Evolutionary conservation across 2,113 vertebrate species (phyloP).

Genomic region (Nibea coibor): DNA sequence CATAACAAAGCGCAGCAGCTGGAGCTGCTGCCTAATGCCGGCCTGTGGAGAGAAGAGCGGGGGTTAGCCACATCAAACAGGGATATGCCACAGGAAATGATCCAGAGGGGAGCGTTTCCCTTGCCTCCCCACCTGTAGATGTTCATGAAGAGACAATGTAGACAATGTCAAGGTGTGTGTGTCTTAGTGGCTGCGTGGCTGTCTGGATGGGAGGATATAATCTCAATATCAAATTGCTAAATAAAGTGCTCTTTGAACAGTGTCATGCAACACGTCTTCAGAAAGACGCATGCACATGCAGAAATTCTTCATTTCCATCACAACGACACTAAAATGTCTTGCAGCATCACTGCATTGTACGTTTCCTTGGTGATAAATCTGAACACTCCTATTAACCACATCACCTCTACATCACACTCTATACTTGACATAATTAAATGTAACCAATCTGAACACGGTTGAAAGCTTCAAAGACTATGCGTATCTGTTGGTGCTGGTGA

Average conservation of each 20-base stretch:
- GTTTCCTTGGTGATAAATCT: constrained; percentile 61
- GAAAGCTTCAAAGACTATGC: not conserved
- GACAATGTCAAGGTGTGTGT: constrained; percentile 40
- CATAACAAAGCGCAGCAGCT: constrained; percentile 71
- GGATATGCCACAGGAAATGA: constrained; percentile 71
- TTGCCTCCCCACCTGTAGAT: constrained; percentile 23
- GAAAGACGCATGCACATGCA: not conserved
- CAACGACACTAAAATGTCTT: not conserved
- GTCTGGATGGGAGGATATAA: not conserved
- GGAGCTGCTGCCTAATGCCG: constrained; percentile 64
- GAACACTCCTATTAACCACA: constrained; percentile 20
- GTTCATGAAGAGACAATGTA: constrained; percentile 43
- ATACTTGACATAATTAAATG: constrained; percentile 17
- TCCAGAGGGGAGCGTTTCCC: constrained; percentile 40
- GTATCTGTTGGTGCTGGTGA: not conserved
- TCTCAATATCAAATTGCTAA: not conserved
- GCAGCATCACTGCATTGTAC: constrained; percentile 2
- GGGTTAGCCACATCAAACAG: constrained; percentile 61
- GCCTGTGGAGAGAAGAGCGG: constrained; percentile 46
- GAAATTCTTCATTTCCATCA: constrained; percentile 12
- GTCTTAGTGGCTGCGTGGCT: not conserved
- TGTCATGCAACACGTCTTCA: not conserved
- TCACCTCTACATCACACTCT: constrained; percentile 18
- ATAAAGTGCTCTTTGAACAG: not conserved
- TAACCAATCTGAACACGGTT: not conserved